phyloP scores from a whole-genome alignment of 2,888 invertebrate species.

The Zygothrica quintamaculata region DNA sequence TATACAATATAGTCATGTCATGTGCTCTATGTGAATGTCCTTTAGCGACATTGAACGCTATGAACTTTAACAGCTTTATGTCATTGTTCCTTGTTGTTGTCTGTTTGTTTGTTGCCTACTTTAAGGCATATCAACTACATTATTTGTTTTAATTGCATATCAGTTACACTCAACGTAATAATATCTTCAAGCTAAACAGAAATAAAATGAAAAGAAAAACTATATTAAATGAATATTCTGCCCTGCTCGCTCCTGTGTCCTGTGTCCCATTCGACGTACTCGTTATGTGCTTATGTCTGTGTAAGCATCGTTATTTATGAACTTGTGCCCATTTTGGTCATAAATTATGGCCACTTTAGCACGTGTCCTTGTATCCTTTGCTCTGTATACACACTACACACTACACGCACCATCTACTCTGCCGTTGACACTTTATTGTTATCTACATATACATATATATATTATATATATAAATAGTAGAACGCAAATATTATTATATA shows the following conservation, averaged over 20 bases:
- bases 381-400: slow-evolving; percentile 6
- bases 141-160: slow-evolving; percentile 43
- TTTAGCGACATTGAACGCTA: slow-evolving; percentile 22
- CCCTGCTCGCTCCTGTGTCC: slow-evolving; percentile 13
- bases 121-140: slow-evolving; percentile 5
- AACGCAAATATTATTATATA: slow-evolving; percentile 18
- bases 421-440: slow-evolving; percentile 42
- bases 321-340: slow-evolving; percentile 59
- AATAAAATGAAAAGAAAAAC: slow-evolving; percentile 36
- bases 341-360: slow-evolving; percentile 51
- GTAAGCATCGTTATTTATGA: slow-evolving; percentile 58
- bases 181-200: slow-evolving; percentile 3
- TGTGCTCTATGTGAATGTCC: slow-evolving; percentile 10
- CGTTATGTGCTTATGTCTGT: slow-evolving; percentile 13
- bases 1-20: slow-evolving; percentile 28
- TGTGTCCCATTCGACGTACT: background rate
- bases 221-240: no score
- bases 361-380: slow-evolving; percentile 55
- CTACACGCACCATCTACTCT: slow-evolving; percentile 19
- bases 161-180: slow-evolving; percentile 22
- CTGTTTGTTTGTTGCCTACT: slow-evolving; percentile 24
- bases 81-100: no score
- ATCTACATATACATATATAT: slow-evolving; percentile 14
- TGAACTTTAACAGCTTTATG: slow-evolving; percentile 4
- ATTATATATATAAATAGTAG: background rate